Base-by-base conservation (phyloP, 1,140 invertebrate genomes). In the Penaeus chinensis region DNA sequence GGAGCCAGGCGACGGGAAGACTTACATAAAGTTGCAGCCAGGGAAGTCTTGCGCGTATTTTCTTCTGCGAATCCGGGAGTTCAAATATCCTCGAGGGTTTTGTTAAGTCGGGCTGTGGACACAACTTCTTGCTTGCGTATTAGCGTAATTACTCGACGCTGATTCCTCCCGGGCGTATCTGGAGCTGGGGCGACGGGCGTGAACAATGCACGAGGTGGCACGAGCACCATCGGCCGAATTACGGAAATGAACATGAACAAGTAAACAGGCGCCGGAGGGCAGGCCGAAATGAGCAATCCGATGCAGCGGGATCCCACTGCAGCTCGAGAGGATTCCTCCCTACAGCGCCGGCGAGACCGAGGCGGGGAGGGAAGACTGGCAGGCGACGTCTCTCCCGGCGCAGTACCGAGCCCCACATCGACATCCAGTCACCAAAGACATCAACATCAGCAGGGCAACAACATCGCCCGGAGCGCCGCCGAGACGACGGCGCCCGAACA, bases 21-120 rank as follows among this genome's bases (percentile, higher is more conserved):
- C 83, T 85, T 85, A 85, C 83, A 85, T 85, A 85, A 85, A 77
- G 71, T 77, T 85, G 83, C 83, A 85, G 83, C 77, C 77, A 47
- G 47, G 61, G 65, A 85, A 71, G 83, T 77, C 74, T 77, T 47
- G 32, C 32, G 32, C 32, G 32, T 32, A 37, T 77, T 78, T 85
- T 85, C 76, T 85, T 78, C 60, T 54, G 84, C 84, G 62, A 80
- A 63, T 24, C 47, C 54, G 54, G 84, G 78, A 76, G 74, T 78
- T 81, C 79, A 79, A 66, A 87, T 82, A 87, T 85, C 62, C 84
- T 71, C 76, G n/a, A 65, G 71, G 63, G n/a, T 66, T 32, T 66
- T 77, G 27, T 65, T 71, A 42, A 27, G 24, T 63, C 19, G 47
- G 62, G 63, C 32, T 20, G 20, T 47, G 47, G 74, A 37, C 74